A percentile compares a stretch with the other conserved stretches of the same genome.
Evolutionary conservation across 2,888 invertebrate species (phyloP).

Genomic region (Anodontia alba): DNA sequence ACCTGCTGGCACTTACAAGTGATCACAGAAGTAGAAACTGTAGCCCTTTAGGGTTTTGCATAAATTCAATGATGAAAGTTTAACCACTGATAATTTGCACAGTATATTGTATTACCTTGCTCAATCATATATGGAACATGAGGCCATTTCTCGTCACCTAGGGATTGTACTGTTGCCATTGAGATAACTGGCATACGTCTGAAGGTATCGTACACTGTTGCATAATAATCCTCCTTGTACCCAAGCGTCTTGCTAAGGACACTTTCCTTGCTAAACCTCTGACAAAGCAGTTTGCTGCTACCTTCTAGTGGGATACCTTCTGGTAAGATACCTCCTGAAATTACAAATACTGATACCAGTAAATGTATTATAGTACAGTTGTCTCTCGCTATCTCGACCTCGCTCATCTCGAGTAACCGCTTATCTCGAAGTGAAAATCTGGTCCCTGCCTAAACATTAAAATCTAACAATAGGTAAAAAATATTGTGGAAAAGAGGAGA

Average conservation of each 20-base stretch:
- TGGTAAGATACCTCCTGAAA: conserved; percentile 67
- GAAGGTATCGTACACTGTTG: conserved; percentile 73
- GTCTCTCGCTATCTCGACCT: no score
- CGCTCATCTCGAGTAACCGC: no score
- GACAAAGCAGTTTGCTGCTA: conserved; percentile 75
- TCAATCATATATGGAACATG: conserved; percentile 74
- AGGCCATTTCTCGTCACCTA: conserved; percentile 75
- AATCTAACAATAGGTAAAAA: no score
- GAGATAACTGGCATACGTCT: conserved; percentile 70
- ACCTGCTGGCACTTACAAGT: no score
- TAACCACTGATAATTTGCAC: no score
- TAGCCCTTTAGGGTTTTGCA: no score
- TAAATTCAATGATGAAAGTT: no score
- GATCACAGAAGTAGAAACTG: no score
- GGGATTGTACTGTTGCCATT: conserved; percentile 65
- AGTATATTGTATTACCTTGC: conserved; percentile 59
- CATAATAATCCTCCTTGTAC: conserved; percentile 66
- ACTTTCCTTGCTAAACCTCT: conserved; percentile 70
- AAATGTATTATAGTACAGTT: no score
- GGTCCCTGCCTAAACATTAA: no score
- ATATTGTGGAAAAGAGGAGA: no score
- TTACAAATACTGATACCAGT: background rate
- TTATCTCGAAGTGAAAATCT: no score
- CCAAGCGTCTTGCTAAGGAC: conserved; percentile 67
- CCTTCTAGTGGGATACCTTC: conserved; percentile 67